Conservation (phyloP, 2,888 invertebrate genomes). For the Schizaphis graminum region DNA sequence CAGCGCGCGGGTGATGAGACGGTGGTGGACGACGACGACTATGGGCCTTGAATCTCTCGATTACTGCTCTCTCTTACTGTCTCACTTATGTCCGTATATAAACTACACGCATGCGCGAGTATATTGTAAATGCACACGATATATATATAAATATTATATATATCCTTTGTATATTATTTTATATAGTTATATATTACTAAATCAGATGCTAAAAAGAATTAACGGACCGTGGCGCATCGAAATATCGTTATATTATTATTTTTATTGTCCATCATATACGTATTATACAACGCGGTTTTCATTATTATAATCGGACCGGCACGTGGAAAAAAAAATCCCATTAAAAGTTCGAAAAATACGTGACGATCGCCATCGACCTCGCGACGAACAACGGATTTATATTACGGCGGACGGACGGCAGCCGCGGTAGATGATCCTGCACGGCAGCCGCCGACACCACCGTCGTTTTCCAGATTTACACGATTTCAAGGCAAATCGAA, state of each 20-base stretch:
- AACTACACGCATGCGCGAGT: too few relatives aligned
- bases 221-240: conserved; percentile 45
- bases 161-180: neutral
- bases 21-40: neutral
- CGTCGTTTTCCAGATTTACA: neutral
- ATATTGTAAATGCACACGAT: neutral
- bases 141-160: neutral
- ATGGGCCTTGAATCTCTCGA: conserved; percentile 42
- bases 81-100: neutral
- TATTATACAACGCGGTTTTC: neutral
- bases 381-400: conserved; percentile 11
- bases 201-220: conserved; percentile 51
- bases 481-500: conserved; percentile 38
- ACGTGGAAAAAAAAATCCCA: conserved; percentile 14
- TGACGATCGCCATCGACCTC: neutral
- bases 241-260: conserved; percentile 16
- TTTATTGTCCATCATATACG: neutral
- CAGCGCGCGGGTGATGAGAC: neutral
- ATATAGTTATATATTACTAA: conserved; percentile 15
- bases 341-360: conserved; percentile 42
- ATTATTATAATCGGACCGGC: conserved; percentile 11
- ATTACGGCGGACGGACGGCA: neutral
- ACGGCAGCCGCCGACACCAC: neutral
- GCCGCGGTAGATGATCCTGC: conserved; percentile 12
- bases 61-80: neutral